Evolutionary conservation across 2,888 invertebrate genomes (phyloP).

Genomic region (Pheosia gnoma): DNA sequence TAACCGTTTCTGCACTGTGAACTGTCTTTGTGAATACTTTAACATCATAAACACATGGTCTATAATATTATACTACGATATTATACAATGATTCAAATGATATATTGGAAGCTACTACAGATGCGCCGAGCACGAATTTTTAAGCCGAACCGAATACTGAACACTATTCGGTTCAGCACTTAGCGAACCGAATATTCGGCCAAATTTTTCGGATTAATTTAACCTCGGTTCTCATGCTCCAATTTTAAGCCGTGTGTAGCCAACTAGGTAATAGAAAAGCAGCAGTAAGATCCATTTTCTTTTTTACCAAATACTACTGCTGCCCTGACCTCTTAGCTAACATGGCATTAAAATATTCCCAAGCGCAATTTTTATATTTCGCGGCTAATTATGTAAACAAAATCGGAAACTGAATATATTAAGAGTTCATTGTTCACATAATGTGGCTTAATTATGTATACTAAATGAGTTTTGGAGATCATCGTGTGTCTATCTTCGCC

Average conservation of each 20-base stretch:
- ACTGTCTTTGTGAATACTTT: conserved; percentile 22
- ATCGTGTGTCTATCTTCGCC: conserved; percentile 49
- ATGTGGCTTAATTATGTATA: conserved; percentile 51
- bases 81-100: too few relatives aligned
- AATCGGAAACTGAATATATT: conserved; percentile 34
- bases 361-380: neutral
- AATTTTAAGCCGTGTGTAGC: too few relatives aligned
- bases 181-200: neutral
- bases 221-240: too few relatives aligned
- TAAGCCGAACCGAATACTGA: too few relatives aligned
- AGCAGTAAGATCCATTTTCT: too few relatives aligned
- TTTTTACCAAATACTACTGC: neutral
- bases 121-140: too few relatives aligned
- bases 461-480: conserved; percentile 46
- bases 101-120: too few relatives aligned
- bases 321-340: neutral
- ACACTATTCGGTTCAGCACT: too few relatives aligned
- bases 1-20: conserved; percentile 7
- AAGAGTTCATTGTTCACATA: conserved; percentile 56
- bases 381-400: conserved; percentile 27
- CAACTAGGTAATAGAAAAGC: too few relatives aligned
- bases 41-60: conserved; percentile 25
- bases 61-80: conserved; percentile 16
- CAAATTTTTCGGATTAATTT: conserved; percentile 15
- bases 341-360: neutral